Conservation (phyloP, 1,140 invertebrate species). For the Catajapyx aquilonaris region DNA sequence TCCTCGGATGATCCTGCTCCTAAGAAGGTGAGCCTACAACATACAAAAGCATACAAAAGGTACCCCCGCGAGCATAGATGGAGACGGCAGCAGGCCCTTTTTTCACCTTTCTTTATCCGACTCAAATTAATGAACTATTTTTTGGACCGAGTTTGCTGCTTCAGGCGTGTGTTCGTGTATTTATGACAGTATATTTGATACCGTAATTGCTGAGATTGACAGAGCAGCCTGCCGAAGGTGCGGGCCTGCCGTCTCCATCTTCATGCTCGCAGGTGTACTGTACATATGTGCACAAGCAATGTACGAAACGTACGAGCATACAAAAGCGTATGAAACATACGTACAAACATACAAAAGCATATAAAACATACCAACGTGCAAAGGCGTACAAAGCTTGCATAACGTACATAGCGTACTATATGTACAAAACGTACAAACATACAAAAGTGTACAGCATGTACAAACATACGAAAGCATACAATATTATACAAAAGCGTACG, state of each 20-base stretch:
- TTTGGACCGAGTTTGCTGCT: no score
- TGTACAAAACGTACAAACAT: no score
- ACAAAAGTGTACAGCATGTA: constrained; percentile 2
- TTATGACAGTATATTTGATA: no score
- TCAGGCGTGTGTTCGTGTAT: no score
- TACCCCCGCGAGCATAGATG: constrained; percentile 3
- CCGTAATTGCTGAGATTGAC: no score
- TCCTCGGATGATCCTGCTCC: constrained; percentile 22
- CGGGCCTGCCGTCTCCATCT: no score
- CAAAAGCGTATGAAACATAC: constrained; percentile 6
- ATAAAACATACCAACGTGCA: constrained; percentile 3
- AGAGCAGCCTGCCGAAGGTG: no score
- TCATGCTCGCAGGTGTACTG: neutral
- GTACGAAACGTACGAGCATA: no score
- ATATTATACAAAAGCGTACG: neutral
- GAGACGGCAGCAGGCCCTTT: no score
- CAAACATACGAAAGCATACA: neutral
- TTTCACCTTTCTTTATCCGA: no score
- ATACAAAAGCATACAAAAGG: constrained; percentile 1
- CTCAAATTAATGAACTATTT: no score
- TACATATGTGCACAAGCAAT: constrained; percentile 5
- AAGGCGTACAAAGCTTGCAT: constrained; percentile 7
- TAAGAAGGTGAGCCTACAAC: constrained; percentile 22
- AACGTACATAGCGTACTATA: no score
- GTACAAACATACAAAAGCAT: constrained; percentile 2